Conservation (phyloP, 1,140 invertebrate species). For the Apocrypta bakeri region DNA sequence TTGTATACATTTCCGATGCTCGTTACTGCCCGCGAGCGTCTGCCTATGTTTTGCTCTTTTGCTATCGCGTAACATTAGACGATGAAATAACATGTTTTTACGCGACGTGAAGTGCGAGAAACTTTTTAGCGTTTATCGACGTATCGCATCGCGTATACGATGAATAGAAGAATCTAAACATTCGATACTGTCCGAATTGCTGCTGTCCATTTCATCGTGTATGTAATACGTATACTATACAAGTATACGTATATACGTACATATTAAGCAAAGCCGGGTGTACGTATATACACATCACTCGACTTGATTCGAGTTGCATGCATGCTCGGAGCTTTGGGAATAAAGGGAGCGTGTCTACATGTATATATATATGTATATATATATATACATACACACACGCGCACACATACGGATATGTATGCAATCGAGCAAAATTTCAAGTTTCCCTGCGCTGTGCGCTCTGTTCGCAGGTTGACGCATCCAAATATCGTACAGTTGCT, state of each 20-base stretch:
- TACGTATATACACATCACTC: neutral
- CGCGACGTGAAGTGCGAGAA: neutral
- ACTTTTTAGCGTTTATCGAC: neutral
- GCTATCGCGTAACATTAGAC: neutral
- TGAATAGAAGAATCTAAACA: neutral
- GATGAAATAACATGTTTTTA: neutral
- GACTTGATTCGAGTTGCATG: neutral
- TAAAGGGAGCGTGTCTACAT: neutral
- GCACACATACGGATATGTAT: no score
- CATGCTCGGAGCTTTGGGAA: neutral
- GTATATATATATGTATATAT: no score
- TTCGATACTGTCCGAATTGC: neutral
- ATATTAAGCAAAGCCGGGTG: no score
- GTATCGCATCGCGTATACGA: no score
- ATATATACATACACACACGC: no score
- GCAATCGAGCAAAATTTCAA: slow-evolving; percentile 10
- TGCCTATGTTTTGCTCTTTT: neutral
- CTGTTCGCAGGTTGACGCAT: slow-evolving; percentile 92
- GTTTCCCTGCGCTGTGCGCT: neutral
- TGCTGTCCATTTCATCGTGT: neutral
- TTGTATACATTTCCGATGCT: no score
- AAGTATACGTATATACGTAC: neutral
- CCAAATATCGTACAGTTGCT: slow-evolving; percentile 98
- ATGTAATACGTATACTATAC: neutral
- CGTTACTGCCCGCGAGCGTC: no score